Percentiles rank a stretch among this genome's conserved stretches.
These are phyloP conservation scores for Ara ararauna DNA, from an alignment of 2,797 vertebrate genomes.

Conservation along the genomic window DNA sequence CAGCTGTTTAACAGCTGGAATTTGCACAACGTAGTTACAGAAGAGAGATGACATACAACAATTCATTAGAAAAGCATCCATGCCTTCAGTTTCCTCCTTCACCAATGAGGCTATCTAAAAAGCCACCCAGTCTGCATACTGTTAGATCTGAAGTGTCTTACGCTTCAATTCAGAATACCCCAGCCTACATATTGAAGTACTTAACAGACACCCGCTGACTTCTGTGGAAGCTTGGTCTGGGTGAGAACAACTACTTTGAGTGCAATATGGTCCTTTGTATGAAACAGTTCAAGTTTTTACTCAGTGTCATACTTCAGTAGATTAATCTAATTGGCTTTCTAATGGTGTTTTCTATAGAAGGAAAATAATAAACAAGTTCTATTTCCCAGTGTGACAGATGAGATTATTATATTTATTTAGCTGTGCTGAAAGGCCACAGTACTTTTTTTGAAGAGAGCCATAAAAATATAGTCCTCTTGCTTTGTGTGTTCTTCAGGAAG, in stretches of 20 bases:
- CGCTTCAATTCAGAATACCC: neutral
- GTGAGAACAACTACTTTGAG: neutral
- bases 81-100: neutral
- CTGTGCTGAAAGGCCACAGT: neutral
- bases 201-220: neutral
- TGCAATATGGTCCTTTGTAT: neutral
- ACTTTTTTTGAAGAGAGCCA: neutral
- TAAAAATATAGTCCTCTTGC: neutral
- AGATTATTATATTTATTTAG: neutral
- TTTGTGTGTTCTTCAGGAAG: neutral
- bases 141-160: neutral
- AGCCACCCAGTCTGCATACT: neutral
- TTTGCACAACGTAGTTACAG: neutral
- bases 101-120: neutral
- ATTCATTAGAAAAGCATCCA: neutral
- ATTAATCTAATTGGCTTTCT: neutral
- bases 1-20: slow-evolving; percentile 12
- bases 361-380: neutral
- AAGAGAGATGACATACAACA: neutral
- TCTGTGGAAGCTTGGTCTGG: neutral
- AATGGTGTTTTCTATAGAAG: neutral
- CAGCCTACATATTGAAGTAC: neutral
- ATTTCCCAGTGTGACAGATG: neutral
- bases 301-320: neutral
- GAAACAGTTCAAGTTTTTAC: neutral